A percentile compares a stretch with the other conserved stretches of the same genome.
phyloP scores from a whole-genome alignment of 2,797 vertebrate species.

The Chrysocyon brachyurus region DNA sequence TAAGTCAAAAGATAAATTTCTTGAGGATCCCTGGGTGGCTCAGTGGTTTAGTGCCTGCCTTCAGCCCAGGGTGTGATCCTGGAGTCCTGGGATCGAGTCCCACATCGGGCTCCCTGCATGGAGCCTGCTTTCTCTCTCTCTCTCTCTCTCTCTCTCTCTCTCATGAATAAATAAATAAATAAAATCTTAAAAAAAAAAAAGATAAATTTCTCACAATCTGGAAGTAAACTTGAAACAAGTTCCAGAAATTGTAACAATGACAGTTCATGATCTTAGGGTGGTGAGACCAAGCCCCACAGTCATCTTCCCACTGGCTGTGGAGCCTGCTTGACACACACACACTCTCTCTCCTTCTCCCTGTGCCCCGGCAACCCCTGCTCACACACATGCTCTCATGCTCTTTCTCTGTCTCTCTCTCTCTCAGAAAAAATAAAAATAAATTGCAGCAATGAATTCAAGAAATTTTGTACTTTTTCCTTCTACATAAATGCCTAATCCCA shows the following conservation, averaged over 20 bases:
- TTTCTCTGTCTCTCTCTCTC: background rate
- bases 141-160: no score
- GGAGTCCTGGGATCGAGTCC: no score
- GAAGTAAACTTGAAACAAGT: conserved; percentile 12
- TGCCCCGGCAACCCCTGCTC: background rate
- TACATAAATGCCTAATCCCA: background rate
- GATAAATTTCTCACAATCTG: background rate
- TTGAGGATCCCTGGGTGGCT: no score
- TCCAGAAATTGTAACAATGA: background rate
- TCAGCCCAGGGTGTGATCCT: no score
- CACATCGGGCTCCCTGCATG: no score
- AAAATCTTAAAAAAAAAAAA: background rate
- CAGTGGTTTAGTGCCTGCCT: no score
- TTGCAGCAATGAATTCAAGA: background rate
- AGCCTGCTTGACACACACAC: background rate
- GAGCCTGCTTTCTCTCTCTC: no score
- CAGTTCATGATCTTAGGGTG: background rate
- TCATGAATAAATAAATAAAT: no score
- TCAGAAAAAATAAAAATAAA: background rate
- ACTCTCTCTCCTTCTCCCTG: background rate
- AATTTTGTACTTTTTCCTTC: background rate
- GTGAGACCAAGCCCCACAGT: background rate
- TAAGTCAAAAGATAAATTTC: background rate
- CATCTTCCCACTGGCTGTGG: background rate
- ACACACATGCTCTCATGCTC: background rate